Percentiles rank a stretch among this genome's conserved stretches.
phyloP scores from a whole-genome alignment of 1,140 invertebrate species.

The Hirudo medicinalis region DNA sequence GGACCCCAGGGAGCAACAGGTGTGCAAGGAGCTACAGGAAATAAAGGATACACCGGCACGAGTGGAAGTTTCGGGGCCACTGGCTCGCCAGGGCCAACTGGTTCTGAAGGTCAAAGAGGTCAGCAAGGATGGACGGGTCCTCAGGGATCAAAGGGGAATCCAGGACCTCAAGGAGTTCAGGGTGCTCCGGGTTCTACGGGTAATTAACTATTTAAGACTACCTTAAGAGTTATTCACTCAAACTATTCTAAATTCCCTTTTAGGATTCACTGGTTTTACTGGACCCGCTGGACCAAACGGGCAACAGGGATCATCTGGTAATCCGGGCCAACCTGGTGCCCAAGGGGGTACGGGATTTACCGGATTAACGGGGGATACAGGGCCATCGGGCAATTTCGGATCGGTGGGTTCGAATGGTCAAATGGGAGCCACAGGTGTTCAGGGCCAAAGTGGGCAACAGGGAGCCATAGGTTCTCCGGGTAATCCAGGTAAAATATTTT shows the following conservation, averaged over 20 bases:
- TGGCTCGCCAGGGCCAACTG: background rate
- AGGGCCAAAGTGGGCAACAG: constrained; percentile 11
- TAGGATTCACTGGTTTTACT: background rate
- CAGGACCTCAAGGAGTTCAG: background rate
- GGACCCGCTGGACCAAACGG: constrained; percentile 12
- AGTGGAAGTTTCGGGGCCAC: background rate
- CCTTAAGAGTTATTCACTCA: too few relatives aligned
- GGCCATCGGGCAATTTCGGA: background rate
- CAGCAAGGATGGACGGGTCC: background rate
- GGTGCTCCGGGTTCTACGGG: background rate
- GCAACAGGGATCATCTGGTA: background rate
- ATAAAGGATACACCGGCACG: background rate
- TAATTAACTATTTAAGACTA: background rate
- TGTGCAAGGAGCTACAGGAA: background rate
- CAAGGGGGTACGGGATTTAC: constrained; percentile 7
- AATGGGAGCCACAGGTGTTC: background rate
- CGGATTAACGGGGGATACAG: constrained; percentile 1
- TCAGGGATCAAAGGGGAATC: background rate
- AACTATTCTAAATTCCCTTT: background rate
- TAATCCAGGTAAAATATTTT: background rate
- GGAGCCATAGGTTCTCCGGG: constrained; percentile 1
- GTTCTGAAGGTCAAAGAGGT: background rate
- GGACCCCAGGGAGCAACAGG: constrained; percentile 8
- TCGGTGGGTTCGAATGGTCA: constrained; percentile 1
- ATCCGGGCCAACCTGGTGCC: background rate